Conservation (phyloP, 2,797 vertebrate species). For the Acanthurus tractus region DNA sequence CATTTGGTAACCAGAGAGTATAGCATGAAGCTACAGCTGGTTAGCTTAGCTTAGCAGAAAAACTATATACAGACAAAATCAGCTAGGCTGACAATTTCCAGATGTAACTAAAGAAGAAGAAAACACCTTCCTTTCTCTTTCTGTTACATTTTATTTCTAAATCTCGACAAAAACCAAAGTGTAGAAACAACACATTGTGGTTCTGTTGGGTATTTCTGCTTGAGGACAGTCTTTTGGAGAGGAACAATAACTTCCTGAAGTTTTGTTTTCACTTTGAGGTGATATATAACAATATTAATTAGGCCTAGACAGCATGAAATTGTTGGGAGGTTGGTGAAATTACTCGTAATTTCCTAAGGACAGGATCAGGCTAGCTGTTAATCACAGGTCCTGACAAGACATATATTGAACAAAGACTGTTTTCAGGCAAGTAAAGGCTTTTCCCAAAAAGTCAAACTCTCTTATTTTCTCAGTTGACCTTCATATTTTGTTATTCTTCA, state of each 20-base stretch:
- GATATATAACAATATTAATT: neutral
- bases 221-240: neutral
- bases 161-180: neutral
- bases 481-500: neutral
- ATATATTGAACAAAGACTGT: neutral
- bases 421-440: neutral
- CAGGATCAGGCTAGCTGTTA: neutral
- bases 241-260: neutral
- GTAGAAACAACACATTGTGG: neutral
- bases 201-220: neutral
- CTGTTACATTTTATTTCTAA: neutral
- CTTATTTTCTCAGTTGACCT: neutral
- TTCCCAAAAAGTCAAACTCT: neutral
- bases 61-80: neutral
- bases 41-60: constrained; percentile 1
- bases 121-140: too few species aligned
- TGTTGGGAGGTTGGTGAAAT: neutral
- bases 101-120: too few species aligned
- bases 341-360: neutral
- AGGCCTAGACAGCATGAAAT: neutral
- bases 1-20: neutral
- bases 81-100: neutral
- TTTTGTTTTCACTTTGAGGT: neutral
- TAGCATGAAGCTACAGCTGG: neutral
- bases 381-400: neutral